phyloP scores from a whole-genome alignment of 2,888 invertebrate species.

The Cerceris rybyensis region DNA sequence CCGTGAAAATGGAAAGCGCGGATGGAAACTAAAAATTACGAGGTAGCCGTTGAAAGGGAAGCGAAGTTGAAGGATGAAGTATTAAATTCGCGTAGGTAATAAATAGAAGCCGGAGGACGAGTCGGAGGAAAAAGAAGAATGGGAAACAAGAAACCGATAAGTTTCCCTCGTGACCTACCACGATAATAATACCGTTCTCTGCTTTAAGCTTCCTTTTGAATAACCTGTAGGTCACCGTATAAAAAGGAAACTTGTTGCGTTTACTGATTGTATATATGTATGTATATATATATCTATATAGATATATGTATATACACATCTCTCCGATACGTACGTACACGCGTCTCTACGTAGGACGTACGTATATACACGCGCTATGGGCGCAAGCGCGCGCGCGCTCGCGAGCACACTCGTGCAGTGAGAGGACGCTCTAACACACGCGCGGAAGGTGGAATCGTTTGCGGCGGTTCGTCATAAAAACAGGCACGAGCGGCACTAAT shows the following conservation, averaged over 20 bases:
- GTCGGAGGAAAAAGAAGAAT: slow-evolving; percentile 2
- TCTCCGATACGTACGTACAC: neutral
- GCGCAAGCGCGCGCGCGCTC: neutral
- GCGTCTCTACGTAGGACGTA: too few relatives aligned
- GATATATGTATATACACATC: slow-evolving; percentile 5
- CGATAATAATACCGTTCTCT: slow-evolving; percentile 76
- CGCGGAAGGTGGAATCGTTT: slow-evolving; percentile 17
- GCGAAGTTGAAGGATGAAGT: too few relatives aligned
- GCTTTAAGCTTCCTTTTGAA: slow-evolving; percentile 71
- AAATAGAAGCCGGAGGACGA: neutral
- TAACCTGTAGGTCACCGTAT: slow-evolving; percentile 71
- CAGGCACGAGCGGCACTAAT: slow-evolving; percentile 18
- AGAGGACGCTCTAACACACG: slow-evolving; percentile 3
- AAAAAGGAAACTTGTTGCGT: slow-evolving; percentile 72
- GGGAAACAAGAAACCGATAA: slow-evolving; percentile 63
- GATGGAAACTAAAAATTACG: neutral
- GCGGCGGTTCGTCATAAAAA: slow-evolving; percentile 42
- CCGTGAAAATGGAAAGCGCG: neutral
- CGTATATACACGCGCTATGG: too few relatives aligned
- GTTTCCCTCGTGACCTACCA: slow-evolving; percentile 74
- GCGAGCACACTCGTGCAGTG: too few relatives aligned
- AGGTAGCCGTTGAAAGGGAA: neutral
- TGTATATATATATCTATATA: slow-evolving; percentile 38
- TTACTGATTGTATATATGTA: slow-evolving; percentile 63
- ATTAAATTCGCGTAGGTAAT: neutral